Evolutionary conservation across 2,797 vertebrate species (phyloP).

Genomic region (Lates japonicus): DNA sequence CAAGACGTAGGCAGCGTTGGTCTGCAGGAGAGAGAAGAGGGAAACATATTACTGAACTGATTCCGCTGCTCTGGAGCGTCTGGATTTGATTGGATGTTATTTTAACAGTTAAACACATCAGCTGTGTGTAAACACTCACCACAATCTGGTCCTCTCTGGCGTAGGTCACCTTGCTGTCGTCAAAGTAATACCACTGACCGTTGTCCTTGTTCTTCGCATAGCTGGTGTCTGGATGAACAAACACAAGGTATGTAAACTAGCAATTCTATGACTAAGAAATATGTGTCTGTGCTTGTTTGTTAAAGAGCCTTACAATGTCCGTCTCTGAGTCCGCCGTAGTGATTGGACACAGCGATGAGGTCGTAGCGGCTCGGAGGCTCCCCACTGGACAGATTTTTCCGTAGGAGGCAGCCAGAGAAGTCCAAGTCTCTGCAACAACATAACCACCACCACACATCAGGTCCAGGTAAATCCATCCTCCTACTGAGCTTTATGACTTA

Average conservation of each 20-base stretch:
- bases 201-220: conserved; percentile 92
- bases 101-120: not conserved
- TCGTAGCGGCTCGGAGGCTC: conserved; percentile 90
- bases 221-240: conserved; percentile 86
- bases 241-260: not conserved
- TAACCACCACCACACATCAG: not conserved
- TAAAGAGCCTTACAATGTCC: conserved; percentile 89
- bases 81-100: not conserved
- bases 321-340: conserved; percentile 91
- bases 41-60: too few species aligned
- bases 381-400: conserved; percentile 79
- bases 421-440: conserved; percentile 86
- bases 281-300: too few species aligned
- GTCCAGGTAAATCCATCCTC: too few species aligned
- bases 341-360: conserved; percentile 93
- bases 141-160: conserved; percentile 90
- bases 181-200: conserved; percentile 92
- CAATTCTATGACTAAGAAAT: too few species aligned
- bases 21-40: conserved; percentile 75
- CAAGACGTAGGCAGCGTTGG: conserved; percentile 91
- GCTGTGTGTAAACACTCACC: conserved; percentile 77
- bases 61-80: not conserved
- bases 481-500: too few species aligned
- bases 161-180: conserved; percentile 91
- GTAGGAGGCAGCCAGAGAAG: conserved; percentile 89